Evolutionary conservation across 1,140 invertebrate species (phyloP), one percentile per base, ranked within the genome.

Genomic region (Diachasma alloeum): DNA sequence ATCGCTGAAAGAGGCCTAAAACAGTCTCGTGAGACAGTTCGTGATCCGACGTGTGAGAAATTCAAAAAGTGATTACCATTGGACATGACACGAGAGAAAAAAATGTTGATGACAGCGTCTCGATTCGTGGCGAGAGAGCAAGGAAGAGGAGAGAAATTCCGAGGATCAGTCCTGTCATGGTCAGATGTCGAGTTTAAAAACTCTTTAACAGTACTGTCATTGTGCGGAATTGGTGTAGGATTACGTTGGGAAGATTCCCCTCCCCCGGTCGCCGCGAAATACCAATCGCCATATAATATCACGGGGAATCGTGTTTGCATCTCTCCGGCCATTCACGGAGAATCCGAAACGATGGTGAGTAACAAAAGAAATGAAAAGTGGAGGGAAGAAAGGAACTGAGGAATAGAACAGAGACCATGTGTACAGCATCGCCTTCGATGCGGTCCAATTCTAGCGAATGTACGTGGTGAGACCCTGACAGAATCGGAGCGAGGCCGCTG

Each of bases 361-460:
- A 17, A 48, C 11, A 59, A 26, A 24, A 59, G 19, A 22, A n/a
- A n/a, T n/a, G n/a, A n/a, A n/a, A n/a, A n/a, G n/a, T 59, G 10
- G 19, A 9, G 48, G 0, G 15, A 24, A 31, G 1, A 63, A 31
- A 63, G 13, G 59, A 3, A 63, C 15, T 26, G 24, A 11, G 24
- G 19, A 13, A 63, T 17, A 63, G 59, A 26, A 13, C 11, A 63
- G 59, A 13, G 11, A 63, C 24, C 24, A 10, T 8, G 53, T 74
- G 63, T 39, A 46, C 63, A 66, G 24, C 26, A 37, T 74, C 56
- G 17, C 19, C 42, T 66, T 36, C 22, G 37, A 67, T 68, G 37
- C 59, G 42, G 31, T 74, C 63, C 36, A 67, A 74, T 74, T 68
- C 72, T 17, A 17, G 71, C 71, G 69, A 72, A 24, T 31, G 69